Conservation (phyloP, 2,888 invertebrate genomes). For the Drosophila lutescens region DNA sequence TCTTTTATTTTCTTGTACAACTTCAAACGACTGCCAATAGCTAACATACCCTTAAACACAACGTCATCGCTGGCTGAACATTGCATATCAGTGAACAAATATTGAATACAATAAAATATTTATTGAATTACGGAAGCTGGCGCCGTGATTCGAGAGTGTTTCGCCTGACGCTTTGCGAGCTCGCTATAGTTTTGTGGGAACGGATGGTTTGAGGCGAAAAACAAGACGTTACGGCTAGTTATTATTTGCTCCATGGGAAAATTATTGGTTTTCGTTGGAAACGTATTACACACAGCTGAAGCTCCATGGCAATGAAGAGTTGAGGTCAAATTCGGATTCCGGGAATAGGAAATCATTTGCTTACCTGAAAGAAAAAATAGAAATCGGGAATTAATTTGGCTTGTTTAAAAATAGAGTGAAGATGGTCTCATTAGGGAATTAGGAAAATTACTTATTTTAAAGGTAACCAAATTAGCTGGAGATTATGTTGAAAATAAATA, state of each 20-base stretch:
- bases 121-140: conserved; percentile 74
- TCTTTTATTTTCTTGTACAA: neutral
- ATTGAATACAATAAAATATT: conserved; percentile 58
- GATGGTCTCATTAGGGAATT: too few relatives aligned
- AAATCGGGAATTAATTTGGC: conserved; percentile 1
- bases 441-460: too few relatives aligned
- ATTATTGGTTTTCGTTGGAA: conserved; percentile 28
- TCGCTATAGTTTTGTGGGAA: conserved; percentile 29
- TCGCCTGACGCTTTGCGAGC: conserved; percentile 14
- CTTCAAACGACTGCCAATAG: neutral
- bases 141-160: conserved; percentile 62
- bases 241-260: conserved; percentile 16
- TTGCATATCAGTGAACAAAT: conserved; percentile 41
- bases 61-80: conserved; percentile 19
- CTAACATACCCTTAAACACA: neutral
- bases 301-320: neutral
- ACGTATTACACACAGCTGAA: conserved; percentile 11
- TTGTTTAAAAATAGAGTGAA: neutral
- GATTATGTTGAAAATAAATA: too few relatives aligned
- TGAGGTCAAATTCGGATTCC: neutral
- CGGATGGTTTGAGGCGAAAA: conserved; percentile 7
- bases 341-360: conserved; percentile 11
- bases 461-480: too few relatives aligned
- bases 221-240: conserved; percentile 31
- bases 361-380: conserved; percentile 60